phyloP scores from a whole-genome alignment of 2,797 vertebrate species.

The Cyprinella venusta region DNA sequence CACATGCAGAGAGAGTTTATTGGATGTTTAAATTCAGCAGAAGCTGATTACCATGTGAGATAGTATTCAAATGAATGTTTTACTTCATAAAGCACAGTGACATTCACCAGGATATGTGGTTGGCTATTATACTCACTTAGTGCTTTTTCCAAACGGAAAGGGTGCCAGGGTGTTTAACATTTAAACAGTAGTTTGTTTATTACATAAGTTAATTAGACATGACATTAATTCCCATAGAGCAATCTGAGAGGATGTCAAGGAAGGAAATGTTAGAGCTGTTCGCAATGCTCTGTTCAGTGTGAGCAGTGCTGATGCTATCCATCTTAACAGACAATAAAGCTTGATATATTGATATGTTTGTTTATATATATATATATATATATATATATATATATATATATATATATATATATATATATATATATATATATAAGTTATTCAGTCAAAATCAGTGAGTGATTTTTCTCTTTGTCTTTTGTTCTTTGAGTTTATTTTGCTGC shows the following conservation, averaged over 20 bases:
- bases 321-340: background rate
- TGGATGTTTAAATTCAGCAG: background rate
- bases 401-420: too few relatives aligned
- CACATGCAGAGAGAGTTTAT: background rate
- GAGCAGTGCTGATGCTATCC: background rate
- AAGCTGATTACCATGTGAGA: background rate
- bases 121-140: background rate
- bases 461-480: too few relatives aligned
- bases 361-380: too few relatives aligned
- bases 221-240: background rate
- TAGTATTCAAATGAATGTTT: background rate
- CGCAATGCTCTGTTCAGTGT: too few relatives aligned
- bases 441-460: too few relatives aligned
- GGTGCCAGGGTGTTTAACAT: background rate
- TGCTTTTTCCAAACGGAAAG: background rate
- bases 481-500: too few relatives aligned
- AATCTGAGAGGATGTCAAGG: background rate
- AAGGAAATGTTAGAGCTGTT: too few relatives aligned
- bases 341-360: background rate
- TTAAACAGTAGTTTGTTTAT: slow-evolving; percentile 1
- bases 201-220: slow-evolving; percentile 4
- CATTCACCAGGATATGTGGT: background rate
- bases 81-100: background rate
- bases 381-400: too few relatives aligned
- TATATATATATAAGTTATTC: too few relatives aligned